phyloP scores from a whole-genome alignment of 2,113 vertebrate genomes.

The Stictonetta naevosa region DNA sequence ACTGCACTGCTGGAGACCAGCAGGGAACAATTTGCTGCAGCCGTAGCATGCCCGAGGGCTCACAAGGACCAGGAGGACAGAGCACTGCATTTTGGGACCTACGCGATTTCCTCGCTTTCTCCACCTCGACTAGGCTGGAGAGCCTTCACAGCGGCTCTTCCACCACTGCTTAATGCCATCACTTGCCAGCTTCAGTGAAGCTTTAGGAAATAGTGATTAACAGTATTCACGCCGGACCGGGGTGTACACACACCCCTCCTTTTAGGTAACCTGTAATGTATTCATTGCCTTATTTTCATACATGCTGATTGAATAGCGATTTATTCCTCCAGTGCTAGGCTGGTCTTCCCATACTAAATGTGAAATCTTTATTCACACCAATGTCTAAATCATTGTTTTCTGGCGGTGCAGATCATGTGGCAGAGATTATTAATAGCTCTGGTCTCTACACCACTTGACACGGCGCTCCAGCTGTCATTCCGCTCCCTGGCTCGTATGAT shows the following conservation, averaged over 20 bases:
- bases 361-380: slow-evolving; percentile 90
- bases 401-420: slow-evolving; percentile 85
- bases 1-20: not conserved
- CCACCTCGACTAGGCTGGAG: not conserved
- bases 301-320: slow-evolving; percentile 92
- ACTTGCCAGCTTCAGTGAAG: not conserved
- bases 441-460: slow-evolving; percentile 98
- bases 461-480: slow-evolving; percentile 98
- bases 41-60: accelerated
- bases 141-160: not conserved
- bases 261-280: slow-evolving; percentile 78
- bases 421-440: slow-evolving; percentile 99
- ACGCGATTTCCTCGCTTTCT: not conserved
- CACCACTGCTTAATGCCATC: not conserved
- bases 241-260: slow-evolving; percentile 39
- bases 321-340: slow-evolving; percentile 78
- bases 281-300: slow-evolving; percentile 89
- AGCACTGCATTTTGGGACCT: not conserved
- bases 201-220: slow-evolving; percentile 37
- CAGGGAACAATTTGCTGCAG: not conserved
- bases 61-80: not conserved
- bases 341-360: slow-evolving; percentile 82
- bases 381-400: slow-evolving; percentile 87
- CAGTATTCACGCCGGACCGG: not conserved
- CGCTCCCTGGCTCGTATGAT: slow-evolving; percentile 89